phyloP scores from a whole-genome alignment of 2,797 vertebrate species.

The Sorex maritimensis region DNA sequence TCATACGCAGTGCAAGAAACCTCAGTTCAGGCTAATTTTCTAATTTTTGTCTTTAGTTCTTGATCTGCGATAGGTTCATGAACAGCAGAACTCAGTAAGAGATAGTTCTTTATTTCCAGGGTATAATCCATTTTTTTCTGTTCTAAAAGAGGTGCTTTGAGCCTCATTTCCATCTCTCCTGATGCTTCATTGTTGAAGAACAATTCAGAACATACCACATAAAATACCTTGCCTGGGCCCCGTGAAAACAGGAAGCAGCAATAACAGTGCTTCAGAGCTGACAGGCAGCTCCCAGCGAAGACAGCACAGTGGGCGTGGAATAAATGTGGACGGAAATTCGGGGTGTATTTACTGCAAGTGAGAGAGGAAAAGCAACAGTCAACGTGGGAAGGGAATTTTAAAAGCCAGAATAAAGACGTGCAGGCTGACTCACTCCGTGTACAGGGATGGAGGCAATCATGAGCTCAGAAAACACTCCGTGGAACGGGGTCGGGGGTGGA shows the following conservation, averaged over 20 bases:
- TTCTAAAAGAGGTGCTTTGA: not conserved
- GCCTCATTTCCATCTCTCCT: not conserved
- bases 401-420: not conserved
- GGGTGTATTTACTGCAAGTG: not conserved
- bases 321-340: not conserved
- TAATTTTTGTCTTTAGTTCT: not conserved
- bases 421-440: not conserved
- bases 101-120: constrained; percentile 32
- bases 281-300: constrained; percentile 31
- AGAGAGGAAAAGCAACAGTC: not conserved
- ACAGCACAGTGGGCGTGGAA: not conserved
- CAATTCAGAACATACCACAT: not conserved
- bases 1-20: not conserved
- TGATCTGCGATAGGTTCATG: not conserved
- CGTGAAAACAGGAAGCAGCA: not conserved
- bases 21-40: constrained; percentile 33
- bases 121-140: not conserved
- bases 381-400: not conserved
- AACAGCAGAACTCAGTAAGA: constrained; percentile 2
- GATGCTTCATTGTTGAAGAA: not conserved
- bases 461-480: not conserved
- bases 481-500: too few species aligned
- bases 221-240: not conserved
- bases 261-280: not conserved
- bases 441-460: not conserved